Base-by-base conservation (phyloP, 2,888 invertebrate genomes). In the Lycaena phlaeas region DNA sequence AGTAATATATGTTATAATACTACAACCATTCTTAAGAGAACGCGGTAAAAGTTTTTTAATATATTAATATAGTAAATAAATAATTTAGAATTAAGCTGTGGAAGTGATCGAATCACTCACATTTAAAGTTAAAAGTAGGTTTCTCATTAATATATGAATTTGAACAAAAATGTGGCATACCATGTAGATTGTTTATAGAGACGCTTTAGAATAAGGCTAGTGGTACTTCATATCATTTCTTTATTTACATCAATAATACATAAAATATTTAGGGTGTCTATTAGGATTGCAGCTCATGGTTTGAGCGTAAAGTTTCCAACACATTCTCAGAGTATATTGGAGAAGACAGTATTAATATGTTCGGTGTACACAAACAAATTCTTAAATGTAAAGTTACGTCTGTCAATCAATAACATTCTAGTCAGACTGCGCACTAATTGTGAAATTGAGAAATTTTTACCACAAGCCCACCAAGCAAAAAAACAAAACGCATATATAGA, bases 131-230 rank as follows among this genome's bases (percentile, higher is more conserved):
- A 25, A 14, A 37, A 27, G 29, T 39, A 31, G 29, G 30, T 31
- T 25, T 26, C 30, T 12, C 11, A 25, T 26, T 22, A 30, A 27
- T 17, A 14, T n/a, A n/a, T 9, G 15, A 14, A 26, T 15, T 26
- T 26, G 39, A 39, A 26, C 30, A 39, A 39, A 39, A 38, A 27
- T 10, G 37, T 38, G 27, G 37, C 17, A 38, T 15, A 38, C 27
- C 11, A 11, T 6, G 27, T 38, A 38, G 27, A 38, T 27, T 37
- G 15, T 27, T 17, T 15, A 15, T 27, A 37, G 27, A 27, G 9
- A 15, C 27, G 15, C 27, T 27, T 15, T 27, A 27, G 18, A 22
- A 11, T 9, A 18, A 18, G 18, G 10, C 7, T 31, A 14, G 22
- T 34, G 12, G 18, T 34, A 14, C 12, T 18, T 34, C 34, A 34